Evolutionary conservation across 2,797 vertebrate genomes (phyloP).

Genomic region (Crypturellus tataupa): DNA sequence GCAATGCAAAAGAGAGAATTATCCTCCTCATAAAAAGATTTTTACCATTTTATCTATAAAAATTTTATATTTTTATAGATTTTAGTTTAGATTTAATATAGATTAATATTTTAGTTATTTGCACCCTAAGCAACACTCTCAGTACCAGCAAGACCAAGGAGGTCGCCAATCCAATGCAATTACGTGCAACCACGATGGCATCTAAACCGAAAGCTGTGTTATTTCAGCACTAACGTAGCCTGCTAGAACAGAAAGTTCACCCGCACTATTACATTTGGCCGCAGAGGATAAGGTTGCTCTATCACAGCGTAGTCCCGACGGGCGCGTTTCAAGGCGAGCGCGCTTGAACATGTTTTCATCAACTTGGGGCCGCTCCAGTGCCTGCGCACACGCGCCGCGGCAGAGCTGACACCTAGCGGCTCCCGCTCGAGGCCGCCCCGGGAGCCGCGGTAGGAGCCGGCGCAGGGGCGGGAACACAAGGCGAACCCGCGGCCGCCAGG

Average conservation of each 20-base stretch:
- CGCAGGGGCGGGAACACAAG: too few species aligned
- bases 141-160: background rate
- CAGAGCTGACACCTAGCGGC: too few species aligned
- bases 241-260: background rate
- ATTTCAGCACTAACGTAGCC: accelerated
- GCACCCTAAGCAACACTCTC: accelerated
- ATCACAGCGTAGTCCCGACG: too few species aligned
- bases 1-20: background rate
- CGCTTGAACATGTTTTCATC: too few species aligned
- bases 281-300: background rate
- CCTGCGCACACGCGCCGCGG: too few species aligned
- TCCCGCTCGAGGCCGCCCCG: too few species aligned
- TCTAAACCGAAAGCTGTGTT: background rate
- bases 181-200: background rate
- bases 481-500: too few species aligned
- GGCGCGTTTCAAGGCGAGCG: too few species aligned
- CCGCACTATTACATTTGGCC: background rate
- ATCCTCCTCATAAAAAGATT: accelerated
- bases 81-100: too few species aligned
- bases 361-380: too few species aligned
- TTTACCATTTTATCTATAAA: background rate
- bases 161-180: accelerated
- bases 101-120: background rate
- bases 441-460: too few species aligned
- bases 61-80: too few species aligned